Evolutionary conservation across 2,888 invertebrate species (phyloP).

Genomic region (Tetragonisca angustula): DNA sequence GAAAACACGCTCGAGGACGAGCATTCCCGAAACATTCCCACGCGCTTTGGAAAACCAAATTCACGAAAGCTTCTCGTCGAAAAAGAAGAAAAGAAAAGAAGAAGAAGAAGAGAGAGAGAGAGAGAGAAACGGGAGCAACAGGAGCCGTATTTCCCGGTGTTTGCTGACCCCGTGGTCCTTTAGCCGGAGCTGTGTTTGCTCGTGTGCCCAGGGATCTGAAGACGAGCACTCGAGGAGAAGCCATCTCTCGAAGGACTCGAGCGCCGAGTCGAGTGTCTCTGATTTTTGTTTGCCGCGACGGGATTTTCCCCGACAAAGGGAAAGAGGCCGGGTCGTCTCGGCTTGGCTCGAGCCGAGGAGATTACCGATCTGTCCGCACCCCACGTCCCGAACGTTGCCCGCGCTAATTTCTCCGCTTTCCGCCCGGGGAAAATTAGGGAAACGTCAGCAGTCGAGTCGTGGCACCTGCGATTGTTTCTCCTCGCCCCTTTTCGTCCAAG

Average conservation of each 20-base stretch:
- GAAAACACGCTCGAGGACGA: not conserved
- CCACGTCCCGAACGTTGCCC: not conserved
- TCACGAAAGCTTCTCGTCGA: not conserved
- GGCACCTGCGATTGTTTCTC: not conserved
- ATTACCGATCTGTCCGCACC: not conserved
- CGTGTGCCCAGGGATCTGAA: constrained; percentile 50
- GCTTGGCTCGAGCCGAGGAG: not conserved
- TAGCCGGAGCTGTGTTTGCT: constrained; percentile 65
- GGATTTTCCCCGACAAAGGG: constrained; percentile 71
- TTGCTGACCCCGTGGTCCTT: constrained; percentile 66
- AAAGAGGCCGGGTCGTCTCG: not conserved
- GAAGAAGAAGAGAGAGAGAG: not conserved
- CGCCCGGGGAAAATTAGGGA: not conserved
- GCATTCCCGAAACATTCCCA: constrained; percentile 27
- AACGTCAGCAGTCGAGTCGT: not conserved
- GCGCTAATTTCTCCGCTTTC: not conserved
- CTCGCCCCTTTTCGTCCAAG: not conserved
- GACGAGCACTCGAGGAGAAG: constrained; percentile 60
- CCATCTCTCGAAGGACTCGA: constrained; percentile 67
- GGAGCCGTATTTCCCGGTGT: constrained; percentile 60
- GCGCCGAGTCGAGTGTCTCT: constrained; percentile 64
- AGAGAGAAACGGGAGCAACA: constrained; percentile 64
- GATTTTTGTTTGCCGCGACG: constrained; percentile 71
- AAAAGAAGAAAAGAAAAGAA: not conserved
- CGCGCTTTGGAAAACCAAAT: constrained; percentile 14